Evolutionary conservation across 2,113 vertebrate species (phyloP), one percentile per base, ranked within the genome.

Genomic region (Eclectus roratus): DNA sequence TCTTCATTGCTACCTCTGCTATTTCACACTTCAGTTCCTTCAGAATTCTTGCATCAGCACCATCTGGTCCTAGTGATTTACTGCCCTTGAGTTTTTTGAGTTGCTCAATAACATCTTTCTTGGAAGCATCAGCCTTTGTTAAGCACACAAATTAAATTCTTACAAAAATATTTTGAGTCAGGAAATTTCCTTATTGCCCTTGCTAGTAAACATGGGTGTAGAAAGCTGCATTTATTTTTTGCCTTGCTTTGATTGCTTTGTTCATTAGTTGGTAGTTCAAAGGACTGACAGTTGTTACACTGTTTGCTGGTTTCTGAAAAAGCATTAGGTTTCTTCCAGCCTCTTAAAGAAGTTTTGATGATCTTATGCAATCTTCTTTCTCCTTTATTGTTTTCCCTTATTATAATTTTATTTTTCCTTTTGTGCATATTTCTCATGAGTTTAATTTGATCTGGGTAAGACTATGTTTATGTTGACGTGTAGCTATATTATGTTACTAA

Each of bases 41-140:
- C 87, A 95, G 86, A 96, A 97, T 91, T 96, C 68, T 96, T 97
- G 69, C 63, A 94, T 97, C 94, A 96, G 88, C 91, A 97, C 95
- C 98, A 98, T 97, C 97, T 97, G 95, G 91, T 97, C 76, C 43
- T 64, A 68, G 90, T 95, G 97, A 98, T 98, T 97, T 97, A 97
- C 88, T 94, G 86, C 37, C 64, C 91, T 90, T 81, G 50, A 96
- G 63, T 80, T 96, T 89, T 89, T 60, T 78, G 58, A 63, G 46
- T 90, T 95, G n/a, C 50, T 96, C 76, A 89, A 17, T 92, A 97
- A 81, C 44, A 93, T 89, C 80, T 74, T 97, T 70, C 88, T 96
- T 93, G 71, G 79, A 88, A 10, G 41, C 7, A 94, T 94, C 84
- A 97, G 9, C 79, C 64, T 95, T 97, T 97, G 53, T 97, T 90